These are phyloP conservation scores for Prosapia bicincta DNA, from an alignment of 2,888 invertebrate species.

Conservation along the genomic window DNA sequence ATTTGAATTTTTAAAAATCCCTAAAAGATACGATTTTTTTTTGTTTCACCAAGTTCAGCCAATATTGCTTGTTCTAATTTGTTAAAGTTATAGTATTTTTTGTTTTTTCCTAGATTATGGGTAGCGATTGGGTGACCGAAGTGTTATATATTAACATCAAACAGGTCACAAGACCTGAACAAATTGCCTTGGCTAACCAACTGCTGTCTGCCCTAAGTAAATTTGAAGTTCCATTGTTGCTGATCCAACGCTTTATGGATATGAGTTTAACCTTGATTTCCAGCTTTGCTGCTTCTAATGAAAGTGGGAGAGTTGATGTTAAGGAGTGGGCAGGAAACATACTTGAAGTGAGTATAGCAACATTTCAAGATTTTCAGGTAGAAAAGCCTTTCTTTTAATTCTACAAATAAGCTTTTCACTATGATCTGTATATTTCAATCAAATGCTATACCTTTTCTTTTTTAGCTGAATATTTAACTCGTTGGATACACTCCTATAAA, in stretches of 20 bases:
- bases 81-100: no score
- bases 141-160: constrained; percentile 34
- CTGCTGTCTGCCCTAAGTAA: constrained; percentile 17
- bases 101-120: no score
- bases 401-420: not conserved
- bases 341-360: constrained; percentile 13
- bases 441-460: not conserved
- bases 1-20: no score
- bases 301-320: constrained; percentile 11
- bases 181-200: constrained; percentile 16
- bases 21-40: not conserved
- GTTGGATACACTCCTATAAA: no score
- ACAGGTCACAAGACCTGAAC: constrained; percentile 12
- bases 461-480: no score
- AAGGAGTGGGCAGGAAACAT: constrained; percentile 21
- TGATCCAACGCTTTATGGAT: constrained; percentile 32
- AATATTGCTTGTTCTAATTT: no score
- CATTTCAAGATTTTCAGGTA: not conserved
- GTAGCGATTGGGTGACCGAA: constrained; percentile 34
- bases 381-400: not conserved
- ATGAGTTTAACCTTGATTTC: constrained; percentile 20
- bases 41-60: no score
- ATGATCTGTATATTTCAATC: not conserved
- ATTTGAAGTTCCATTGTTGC: constrained; percentile 30
- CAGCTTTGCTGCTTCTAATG: constrained; percentile 1